phyloP scores from a whole-genome alignment of 1,140 invertebrate genomes.

The Brachionus paranguensis region DNA sequence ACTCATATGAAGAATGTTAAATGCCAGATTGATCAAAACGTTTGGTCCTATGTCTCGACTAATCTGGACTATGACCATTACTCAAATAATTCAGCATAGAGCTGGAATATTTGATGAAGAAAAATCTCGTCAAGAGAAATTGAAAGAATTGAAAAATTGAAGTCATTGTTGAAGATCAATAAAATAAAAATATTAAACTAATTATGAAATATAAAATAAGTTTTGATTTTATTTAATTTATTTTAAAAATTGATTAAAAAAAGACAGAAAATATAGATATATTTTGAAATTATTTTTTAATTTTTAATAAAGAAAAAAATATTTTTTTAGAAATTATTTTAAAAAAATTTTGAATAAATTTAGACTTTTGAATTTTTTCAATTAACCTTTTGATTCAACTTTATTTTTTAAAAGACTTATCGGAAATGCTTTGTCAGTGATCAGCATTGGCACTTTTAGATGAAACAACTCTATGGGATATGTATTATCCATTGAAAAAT shows the following conservation, averaged over 20 bases:
- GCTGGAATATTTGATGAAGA: not conserved
- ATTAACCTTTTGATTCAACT: no score
- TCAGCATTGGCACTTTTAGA: constrained; percentile 75
- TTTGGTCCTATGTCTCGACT: not conserved
- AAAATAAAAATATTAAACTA: constrained; percentile 50
- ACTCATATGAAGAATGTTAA: no score
- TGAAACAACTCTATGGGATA: constrained; percentile 71
- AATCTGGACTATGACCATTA: not conserved
- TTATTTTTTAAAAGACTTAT: constrained; percentile 63
- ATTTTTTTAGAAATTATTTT: no score
- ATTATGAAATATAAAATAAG: constrained; percentile 77
- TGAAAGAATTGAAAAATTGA: constrained; percentile 27
- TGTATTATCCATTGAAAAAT: constrained; percentile 72
- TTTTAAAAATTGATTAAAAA: no score
- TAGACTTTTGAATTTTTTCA: no score
- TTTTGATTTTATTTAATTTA: no score
- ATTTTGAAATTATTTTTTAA: no score
- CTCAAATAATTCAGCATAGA: not conserved
- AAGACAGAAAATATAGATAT: no score
- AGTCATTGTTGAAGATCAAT: not conserved
- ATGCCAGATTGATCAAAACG: not conserved
- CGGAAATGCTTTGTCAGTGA: constrained; percentile 65
- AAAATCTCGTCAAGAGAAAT: constrained; percentile 2
- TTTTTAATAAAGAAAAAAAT: no score
- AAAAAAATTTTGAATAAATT: no score